These are phyloP conservation scores for Teinopalpus imperialis DNA, from an alignment of 2,888 invertebrate species.

Conservation along the genomic window DNA sequence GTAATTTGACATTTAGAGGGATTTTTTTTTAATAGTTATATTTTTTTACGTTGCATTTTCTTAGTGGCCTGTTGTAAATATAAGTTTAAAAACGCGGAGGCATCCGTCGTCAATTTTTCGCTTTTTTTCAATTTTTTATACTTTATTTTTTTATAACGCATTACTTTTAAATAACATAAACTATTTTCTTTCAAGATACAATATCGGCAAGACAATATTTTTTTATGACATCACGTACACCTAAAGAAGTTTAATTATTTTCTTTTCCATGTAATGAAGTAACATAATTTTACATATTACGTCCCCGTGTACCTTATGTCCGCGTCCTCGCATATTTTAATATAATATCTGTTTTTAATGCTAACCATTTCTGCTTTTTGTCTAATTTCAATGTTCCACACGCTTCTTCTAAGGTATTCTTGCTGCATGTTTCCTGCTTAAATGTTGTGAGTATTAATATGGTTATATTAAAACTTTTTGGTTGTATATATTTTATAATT, in stretches of 20 bases:
- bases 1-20: background rate
- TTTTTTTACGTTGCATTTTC: conserved; percentile 2
- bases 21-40: background rate
- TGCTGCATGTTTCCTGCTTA: conserved; percentile 28
- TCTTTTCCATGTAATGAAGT: no score
- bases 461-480: background rate
- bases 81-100: no score
- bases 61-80: conserved; percentile 11
- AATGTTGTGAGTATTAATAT: conserved; percentile 25
- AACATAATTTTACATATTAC: conserved; percentile 1
- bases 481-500: background rate
- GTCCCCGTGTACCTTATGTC: conserved; percentile 20
- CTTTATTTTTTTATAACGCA: no score
- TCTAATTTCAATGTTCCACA: conserved; percentile 24
- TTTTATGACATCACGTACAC: no score
- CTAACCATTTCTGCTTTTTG: conserved; percentile 25
- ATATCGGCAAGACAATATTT: no score
- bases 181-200: no score
- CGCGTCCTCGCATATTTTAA: conserved; percentile 25
- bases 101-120: no score
- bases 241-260: no score
- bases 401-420: conserved; percentile 26
- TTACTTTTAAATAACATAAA: no score
- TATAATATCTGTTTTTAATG: conserved; percentile 12
- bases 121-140: no score